Conservation (phyloP, 2,888 invertebrate genomes). For the Cerastis rubricosa region DNA sequence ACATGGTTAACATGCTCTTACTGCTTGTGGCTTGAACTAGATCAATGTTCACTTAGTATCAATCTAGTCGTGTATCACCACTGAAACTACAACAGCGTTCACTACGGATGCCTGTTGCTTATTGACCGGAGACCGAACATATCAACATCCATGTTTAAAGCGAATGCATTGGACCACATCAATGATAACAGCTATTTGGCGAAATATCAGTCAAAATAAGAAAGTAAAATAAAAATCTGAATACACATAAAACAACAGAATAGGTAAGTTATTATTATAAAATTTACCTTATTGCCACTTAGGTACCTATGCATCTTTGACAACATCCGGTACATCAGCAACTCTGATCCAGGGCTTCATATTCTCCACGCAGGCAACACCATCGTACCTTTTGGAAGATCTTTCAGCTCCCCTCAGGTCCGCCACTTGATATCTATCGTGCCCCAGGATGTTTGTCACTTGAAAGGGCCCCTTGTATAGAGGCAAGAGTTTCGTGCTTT, state of each 20-base stretch:
- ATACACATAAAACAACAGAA: not conserved
- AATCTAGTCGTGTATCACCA: not conserved
- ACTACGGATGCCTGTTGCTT: too few species aligned
- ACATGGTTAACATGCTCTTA: too few species aligned
- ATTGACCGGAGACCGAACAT: not conserved
- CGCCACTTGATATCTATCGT: not conserved
- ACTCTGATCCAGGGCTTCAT: not conserved
- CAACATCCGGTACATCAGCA: not conserved
- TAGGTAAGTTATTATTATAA: slow-evolving; percentile 35
- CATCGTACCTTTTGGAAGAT: not conserved
- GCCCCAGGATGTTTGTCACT: not conserved
- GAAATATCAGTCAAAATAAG: too few species aligned
- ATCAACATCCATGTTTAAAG: not conserved
- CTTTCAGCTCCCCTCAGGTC: not conserved
- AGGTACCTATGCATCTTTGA: not conserved
- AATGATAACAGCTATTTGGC: too few species aligned
- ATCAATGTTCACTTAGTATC: too few species aligned
- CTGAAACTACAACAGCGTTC: not conserved
- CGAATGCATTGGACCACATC: slow-evolving; percentile 2
- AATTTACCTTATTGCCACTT: not conserved
- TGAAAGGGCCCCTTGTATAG: not conserved
- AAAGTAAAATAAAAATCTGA: not conserved
- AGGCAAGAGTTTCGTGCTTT: slow-evolving; percentile 63
- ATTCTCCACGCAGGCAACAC: not conserved
- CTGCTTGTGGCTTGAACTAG: too few species aligned